phyloP scores from a whole-genome alignment of 2,888 invertebrate species.

The Sesia bembeciformis region DNA sequence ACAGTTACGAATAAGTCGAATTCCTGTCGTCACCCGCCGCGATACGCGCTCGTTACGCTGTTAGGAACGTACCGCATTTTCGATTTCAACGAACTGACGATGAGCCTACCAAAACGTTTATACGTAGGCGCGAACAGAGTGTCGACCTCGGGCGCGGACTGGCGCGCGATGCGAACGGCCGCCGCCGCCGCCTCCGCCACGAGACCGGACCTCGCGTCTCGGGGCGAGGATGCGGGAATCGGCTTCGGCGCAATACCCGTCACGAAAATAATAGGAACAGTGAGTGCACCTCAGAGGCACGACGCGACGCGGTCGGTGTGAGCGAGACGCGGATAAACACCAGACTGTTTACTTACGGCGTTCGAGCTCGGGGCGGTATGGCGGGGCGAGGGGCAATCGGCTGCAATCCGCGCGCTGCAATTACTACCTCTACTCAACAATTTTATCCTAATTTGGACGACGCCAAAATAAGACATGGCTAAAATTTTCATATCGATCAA shows the following conservation, averaged over 20 bases:
- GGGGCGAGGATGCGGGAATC: conserved; percentile 74
- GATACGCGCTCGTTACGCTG: conserved; percentile 31
- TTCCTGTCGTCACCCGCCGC: conserved; percentile 36
- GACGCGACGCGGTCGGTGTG: conserved; percentile 70
- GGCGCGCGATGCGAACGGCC: conserved; percentile 68
- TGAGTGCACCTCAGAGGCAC: conserved; percentile 74
- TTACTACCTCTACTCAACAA: conserved; percentile 52
- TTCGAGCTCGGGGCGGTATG: conserved; percentile 57
- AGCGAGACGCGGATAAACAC: conserved; percentile 75
- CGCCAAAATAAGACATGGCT: conserved; percentile 15
- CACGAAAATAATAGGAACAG: conserved; percentile 75
- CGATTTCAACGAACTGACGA: conserved; percentile 45
- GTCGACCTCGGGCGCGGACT: conserved; percentile 67
- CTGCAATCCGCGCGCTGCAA: conserved; percentile 73
- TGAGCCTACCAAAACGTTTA: conserved; percentile 41
- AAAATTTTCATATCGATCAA: neutral
- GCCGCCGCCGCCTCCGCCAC: conserved; percentile 64
- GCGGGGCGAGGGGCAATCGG: conserved; percentile 58
- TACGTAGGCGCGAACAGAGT: conserved; percentile 56
- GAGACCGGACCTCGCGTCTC: conserved; percentile 72
- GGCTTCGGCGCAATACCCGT: conserved; percentile 75
- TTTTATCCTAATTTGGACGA: conserved; percentile 17
- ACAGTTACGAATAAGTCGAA: conserved; percentile 30
- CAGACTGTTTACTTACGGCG: conserved; percentile 74
- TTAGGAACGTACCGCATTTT: conserved; percentile 54